Percentiles rank a stretch among this genome's conserved stretches.
phyloP scores from a whole-genome alignment of 2,797 vertebrate genomes.

The Sebastes ruberrimus region DNA sequence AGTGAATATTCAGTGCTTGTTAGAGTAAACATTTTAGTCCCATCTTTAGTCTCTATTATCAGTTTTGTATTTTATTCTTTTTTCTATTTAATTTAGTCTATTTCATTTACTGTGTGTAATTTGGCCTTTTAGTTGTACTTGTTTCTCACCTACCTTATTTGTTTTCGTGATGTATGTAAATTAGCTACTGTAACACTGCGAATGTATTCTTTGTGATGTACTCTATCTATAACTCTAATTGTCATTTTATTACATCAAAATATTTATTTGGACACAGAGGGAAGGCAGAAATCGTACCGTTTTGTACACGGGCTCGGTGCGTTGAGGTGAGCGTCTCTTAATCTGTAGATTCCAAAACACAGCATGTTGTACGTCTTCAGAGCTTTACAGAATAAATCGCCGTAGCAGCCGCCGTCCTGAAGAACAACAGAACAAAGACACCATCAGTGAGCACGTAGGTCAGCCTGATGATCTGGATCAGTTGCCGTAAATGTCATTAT shows the following conservation, averaged over 20 bases:
- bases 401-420: constrained; percentile 98
- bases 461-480: background rate
- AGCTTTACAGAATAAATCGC: constrained; percentile 99
- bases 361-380: constrained; percentile 99
- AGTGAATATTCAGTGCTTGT: background rate
- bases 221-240: background rate
- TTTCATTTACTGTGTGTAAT: background rate
- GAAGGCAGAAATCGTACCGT: constrained; percentile 80
- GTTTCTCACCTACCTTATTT: background rate
- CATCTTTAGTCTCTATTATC: background rate
- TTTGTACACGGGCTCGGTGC: constrained; percentile 92
- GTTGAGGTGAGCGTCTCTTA: constrained; percentile 94
- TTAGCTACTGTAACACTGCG: background rate
- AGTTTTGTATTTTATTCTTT: background rate
- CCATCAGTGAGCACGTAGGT: background rate
- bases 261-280: background rate
- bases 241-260: background rate
- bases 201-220: background rate
- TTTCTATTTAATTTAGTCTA: background rate
- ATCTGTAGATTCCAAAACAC: constrained; percentile 99
- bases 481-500: background rate
- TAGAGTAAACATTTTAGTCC: background rate
- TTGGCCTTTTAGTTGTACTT: background rate
- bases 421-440: constrained; percentile 42
- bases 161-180: background rate